Percentiles rank a stretch among this genome's conserved stretches.
Evolutionary conservation across 1,140 invertebrate genomes (phyloP).

Genomic region (Anastrepha obliqua): DNA sequence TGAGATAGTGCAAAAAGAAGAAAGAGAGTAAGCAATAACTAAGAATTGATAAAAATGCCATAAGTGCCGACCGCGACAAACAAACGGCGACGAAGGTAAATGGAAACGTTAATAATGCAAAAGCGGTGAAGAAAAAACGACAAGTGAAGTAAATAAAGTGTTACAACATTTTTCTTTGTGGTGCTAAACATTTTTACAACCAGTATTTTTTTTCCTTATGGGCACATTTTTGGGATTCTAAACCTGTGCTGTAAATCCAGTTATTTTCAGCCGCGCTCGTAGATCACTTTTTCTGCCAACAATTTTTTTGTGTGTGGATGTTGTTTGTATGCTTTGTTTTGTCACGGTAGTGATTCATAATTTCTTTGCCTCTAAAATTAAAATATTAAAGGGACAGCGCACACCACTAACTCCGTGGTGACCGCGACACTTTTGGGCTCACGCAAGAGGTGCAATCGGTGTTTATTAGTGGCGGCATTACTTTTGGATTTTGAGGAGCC

Average conservation of each 20-base stretch:
- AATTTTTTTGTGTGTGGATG: neutral
- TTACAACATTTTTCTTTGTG: slow-evolving; percentile 14
- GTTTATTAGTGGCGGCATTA: too few species aligned
- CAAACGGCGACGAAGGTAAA: slow-evolving; percentile 31
- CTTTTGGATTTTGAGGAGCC: too few species aligned
- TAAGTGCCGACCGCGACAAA: slow-evolving; percentile 30
- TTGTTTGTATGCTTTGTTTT: neutral
- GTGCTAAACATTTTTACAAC: neutral
- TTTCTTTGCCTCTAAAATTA: neutral
- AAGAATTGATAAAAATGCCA: slow-evolving; percentile 37
- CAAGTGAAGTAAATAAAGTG: slow-evolving; percentile 43
- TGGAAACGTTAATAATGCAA: slow-evolving; percentile 7
- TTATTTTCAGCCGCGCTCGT: neutral
- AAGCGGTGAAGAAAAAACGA: slow-evolving; percentile 19
- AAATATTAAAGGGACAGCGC: too few species aligned
- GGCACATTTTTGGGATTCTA: neutral
- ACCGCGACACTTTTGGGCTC: too few species aligned
- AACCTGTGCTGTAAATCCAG: slow-evolving; percentile 27
- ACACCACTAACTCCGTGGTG: too few species aligned
- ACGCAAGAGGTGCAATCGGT: too few species aligned
- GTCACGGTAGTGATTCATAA: slow-evolving; percentile 13
- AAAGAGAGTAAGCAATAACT: slow-evolving; percentile 28
- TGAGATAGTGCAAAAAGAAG: slow-evolving; percentile 20
- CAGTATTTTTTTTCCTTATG: neutral
- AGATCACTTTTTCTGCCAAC: neutral